Evolutionary conservation across 2,888 invertebrate species (phyloP).

Genomic region (Strigamia maritima): DNA sequence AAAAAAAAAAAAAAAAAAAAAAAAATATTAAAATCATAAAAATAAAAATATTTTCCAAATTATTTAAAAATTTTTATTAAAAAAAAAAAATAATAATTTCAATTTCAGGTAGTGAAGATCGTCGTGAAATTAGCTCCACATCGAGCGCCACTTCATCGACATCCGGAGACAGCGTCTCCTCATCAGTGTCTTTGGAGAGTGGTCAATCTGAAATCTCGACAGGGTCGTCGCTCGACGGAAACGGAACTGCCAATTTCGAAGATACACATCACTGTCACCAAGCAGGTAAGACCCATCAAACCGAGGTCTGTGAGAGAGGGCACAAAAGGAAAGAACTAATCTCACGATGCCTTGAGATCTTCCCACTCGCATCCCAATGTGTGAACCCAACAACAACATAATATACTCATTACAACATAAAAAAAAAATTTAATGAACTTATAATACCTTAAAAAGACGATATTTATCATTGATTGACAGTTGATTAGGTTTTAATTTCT

Average conservation of each 20-base stretch:
- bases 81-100: neutral
- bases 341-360: neutral
- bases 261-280: conserved; percentile 18
- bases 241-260: conserved; percentile 13
- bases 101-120: conserved; percentile 18
- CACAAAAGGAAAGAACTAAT: neutral
- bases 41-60: no score
- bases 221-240: conserved; percentile 31
- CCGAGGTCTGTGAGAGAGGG: conserved; percentile 6
- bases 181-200: conserved; percentile 1
- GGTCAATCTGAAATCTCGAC: conserved; percentile 35
- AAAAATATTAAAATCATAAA: no score
- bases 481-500: neutral
- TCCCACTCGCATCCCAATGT: neutral
- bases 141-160: neutral
- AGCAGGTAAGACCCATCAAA: neutral
- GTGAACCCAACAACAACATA: neutral
- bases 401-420: neutral
- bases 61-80: no score
- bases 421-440: no score
- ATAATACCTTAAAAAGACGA: no score
- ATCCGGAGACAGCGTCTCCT: conserved; percentile 15
- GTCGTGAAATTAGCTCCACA: conserved; percentile 8
- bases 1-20: no score
- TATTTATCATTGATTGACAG: neutral